Percentiles rank a stretch among this genome's conserved stretches.
Conservation (phyloP, 2,888 invertebrate genomes). For the Clusia tigrina region DNA sequence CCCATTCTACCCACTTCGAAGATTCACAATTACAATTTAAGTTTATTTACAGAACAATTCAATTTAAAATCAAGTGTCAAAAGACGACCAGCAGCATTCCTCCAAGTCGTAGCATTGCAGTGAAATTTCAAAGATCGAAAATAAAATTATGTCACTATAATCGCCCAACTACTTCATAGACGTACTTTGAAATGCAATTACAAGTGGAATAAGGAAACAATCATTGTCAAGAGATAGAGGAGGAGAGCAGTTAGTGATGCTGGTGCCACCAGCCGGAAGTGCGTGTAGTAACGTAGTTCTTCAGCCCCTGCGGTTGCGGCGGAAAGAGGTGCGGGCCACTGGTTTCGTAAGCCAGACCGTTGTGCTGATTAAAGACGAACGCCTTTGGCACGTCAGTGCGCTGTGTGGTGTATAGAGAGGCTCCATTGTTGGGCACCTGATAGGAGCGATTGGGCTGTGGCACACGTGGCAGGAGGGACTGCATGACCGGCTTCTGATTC, state of each 20-base stretch:
- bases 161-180: no score
- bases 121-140: no score
- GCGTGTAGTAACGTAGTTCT: conserved; percentile 53
- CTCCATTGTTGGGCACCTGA: conserved; percentile 33
- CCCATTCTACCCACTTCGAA: no score
- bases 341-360: conserved; percentile 60
- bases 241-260: conserved; percentile 39
- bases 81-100: no score
- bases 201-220: no score
- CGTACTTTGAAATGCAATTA: no score
- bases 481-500: conserved; percentile 39
- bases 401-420: conserved; percentile 20
- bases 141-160: no score
- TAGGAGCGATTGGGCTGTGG: conserved; percentile 32
- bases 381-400: conserved; percentile 57
- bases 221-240: no score
- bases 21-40: no score
- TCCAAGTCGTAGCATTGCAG: no score
- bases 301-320: conserved; percentile 37
- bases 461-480: conserved; percentile 30
- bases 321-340: conserved; percentile 61
- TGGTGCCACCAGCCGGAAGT: conserved; percentile 57
- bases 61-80: no score
- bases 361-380: conserved; percentile 62
- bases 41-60: no score